Percentiles rank a stretch among this genome's conserved stretches.
phyloP scores from a whole-genome alignment of 2,888 invertebrate genomes.

The Bugulina stolonifera region DNA sequence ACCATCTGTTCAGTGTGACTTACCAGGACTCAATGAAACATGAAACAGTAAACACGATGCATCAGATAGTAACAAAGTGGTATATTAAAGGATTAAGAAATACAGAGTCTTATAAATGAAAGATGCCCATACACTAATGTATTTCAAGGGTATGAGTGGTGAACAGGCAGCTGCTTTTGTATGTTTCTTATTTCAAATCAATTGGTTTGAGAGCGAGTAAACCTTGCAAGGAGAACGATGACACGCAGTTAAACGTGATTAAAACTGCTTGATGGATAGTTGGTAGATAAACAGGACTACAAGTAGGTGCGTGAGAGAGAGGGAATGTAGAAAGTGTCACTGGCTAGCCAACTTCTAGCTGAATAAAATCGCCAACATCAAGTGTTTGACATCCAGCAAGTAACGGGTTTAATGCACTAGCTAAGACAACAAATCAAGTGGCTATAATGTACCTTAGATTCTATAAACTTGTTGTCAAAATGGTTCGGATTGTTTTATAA shows the following conservation, averaged over 20 bases:
- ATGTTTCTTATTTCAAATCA: neutral
- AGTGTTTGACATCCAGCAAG: conserved; percentile 7
- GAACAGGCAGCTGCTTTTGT: neutral
- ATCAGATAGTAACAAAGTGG: no score
- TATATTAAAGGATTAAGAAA: no score
- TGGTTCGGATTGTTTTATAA: neutral
- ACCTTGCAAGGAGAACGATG: neutral
- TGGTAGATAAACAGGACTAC: neutral
- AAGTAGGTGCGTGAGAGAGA: conserved; percentile 25
- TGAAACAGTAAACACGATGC: no score
- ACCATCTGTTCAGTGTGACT: no score
- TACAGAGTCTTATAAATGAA: neutral
- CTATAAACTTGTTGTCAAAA: neutral
- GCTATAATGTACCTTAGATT: neutral
- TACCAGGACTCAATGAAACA: no score
- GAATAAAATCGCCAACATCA: conserved; percentile 25
- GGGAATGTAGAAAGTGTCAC: conserved; percentile 8
- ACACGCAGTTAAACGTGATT: neutral
- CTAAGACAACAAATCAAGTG: conserved; percentile 25
- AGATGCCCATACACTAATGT: neutral
- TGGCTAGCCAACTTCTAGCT: neutral
- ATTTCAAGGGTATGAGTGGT: neutral
- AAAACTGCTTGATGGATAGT: neutral
- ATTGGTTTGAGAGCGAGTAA: neutral
- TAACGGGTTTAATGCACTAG: neutral